phyloP scores from a whole-genome alignment of 2,113 vertebrate species.

The Charina bottae region DNA sequence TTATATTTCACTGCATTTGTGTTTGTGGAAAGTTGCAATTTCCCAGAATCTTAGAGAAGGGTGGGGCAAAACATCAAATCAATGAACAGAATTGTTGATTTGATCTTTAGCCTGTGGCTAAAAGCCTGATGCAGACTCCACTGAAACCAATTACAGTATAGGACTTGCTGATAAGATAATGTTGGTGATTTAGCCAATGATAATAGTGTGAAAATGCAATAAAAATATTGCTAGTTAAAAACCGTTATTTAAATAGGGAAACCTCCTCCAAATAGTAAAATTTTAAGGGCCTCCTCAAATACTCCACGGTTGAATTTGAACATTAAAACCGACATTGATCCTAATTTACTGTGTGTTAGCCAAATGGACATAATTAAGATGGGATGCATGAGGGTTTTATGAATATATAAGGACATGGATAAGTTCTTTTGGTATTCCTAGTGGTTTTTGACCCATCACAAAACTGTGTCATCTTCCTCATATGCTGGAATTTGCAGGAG shows the following conservation, averaged over 20 bases:
- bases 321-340: not conserved
- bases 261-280: not conserved
- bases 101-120: constrained; percentile 22
- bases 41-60: constrained; percentile 1
- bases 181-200: not conserved
- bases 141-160: constrained; percentile 21
- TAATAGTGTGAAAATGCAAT: not conserved
- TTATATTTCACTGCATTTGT: not conserved
- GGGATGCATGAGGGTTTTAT: not conserved
- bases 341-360: not conserved
- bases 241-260: not conserved
- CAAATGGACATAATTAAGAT: not conserved
- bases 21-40: not conserved
- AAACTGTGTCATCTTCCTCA: not conserved
- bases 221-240: not conserved
- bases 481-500: not conserved
- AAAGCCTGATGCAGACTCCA: constrained; percentile 13
- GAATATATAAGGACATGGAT: not conserved
- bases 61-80: constrained; percentile 3
- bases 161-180: not conserved
- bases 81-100: constrained; percentile 17
- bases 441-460: not conserved
- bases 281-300: not conserved
- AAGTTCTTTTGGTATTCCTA: not conserved
- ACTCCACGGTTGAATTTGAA: not conserved